Conservation (phyloP, 2,113 vertebrate genomes). For the Erythrolamprus reginae region DNA sequence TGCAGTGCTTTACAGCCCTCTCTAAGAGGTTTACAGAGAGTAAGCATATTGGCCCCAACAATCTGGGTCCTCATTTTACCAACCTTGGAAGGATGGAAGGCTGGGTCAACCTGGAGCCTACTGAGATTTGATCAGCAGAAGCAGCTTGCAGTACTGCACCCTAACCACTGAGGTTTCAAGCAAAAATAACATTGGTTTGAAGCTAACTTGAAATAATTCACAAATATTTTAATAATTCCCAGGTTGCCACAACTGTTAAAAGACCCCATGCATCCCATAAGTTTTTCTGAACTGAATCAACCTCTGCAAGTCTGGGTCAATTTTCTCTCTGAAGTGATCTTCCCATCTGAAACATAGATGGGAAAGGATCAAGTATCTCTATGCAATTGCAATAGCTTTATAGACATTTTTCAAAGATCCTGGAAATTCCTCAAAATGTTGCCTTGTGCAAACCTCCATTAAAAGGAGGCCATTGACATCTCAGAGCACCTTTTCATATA, state of each 20-base stretch:
- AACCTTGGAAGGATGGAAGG: too few species aligned
- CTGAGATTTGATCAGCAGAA: too few species aligned
- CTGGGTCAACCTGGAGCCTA: too few species aligned
- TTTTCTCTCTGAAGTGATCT: not conserved
- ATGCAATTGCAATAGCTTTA: not conserved
- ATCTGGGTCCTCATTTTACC: too few species aligned
- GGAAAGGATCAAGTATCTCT: not conserved
- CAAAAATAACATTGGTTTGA: not conserved
- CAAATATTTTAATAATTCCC: too few species aligned
- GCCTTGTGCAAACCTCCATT: not conserved
- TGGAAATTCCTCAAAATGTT: not conserved
- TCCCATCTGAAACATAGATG: not conserved
- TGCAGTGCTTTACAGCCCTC: too few species aligned
- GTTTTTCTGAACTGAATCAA: not conserved
- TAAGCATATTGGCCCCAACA: too few species aligned
- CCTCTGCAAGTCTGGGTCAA: not conserved
- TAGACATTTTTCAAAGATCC: not conserved
- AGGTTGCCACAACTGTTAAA: not conserved
- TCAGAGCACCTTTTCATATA: too few species aligned
- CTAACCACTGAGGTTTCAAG: too few species aligned
- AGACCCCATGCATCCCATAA: not conserved
- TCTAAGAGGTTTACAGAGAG: too few species aligned
- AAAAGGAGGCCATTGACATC: not conserved
- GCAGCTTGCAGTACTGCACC: too few species aligned
- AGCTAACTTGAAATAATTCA: not conserved